A percentile compares a stretch with the other conserved stretches of the same genome.
These are phyloP conservation scores for Neolamprologus hecqui DNA, from an alignment of 2,113 vertebrate species.

Conservation along the genomic window DNA sequence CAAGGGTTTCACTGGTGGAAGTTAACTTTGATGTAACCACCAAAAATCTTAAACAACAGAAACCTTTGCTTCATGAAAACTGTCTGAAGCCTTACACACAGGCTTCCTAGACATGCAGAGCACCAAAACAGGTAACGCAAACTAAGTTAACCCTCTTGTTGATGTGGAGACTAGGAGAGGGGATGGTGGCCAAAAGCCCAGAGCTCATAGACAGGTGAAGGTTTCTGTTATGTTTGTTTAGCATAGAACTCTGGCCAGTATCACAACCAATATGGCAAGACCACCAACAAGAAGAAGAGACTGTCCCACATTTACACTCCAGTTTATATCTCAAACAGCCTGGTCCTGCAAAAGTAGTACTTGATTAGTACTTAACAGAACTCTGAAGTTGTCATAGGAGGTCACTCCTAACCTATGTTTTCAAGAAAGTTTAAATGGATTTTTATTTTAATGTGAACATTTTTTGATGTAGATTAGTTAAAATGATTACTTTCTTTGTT, in stretches of 20 bases:
- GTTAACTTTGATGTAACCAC: not conserved
- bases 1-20: not conserved
- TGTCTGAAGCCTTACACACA: not conserved
- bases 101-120: not conserved
- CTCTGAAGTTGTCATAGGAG: not conserved
- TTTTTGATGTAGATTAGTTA: not conserved
- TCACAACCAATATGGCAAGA: not conserved
- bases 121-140: not conserved
- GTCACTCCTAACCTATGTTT: not conserved
- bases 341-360: not conserved
- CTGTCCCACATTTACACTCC: not conserved
- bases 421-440: not conserved
- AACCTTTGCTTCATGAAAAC: not conserved
- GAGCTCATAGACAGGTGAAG: not conserved
- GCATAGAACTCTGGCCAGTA: rapidly evolving
- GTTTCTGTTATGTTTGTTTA: not conserved
- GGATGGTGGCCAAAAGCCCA: not conserved
- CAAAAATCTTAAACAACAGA: not conserved
- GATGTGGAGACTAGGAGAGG: not conserved
- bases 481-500: not conserved
- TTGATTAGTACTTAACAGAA: not conserved
- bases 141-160: not conserved
- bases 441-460: rapidly evolving
- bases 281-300: not conserved
- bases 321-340: not conserved